phyloP scores from a whole-genome alignment of 2,113 vertebrate genomes.

The Ailurus styani region DNA sequence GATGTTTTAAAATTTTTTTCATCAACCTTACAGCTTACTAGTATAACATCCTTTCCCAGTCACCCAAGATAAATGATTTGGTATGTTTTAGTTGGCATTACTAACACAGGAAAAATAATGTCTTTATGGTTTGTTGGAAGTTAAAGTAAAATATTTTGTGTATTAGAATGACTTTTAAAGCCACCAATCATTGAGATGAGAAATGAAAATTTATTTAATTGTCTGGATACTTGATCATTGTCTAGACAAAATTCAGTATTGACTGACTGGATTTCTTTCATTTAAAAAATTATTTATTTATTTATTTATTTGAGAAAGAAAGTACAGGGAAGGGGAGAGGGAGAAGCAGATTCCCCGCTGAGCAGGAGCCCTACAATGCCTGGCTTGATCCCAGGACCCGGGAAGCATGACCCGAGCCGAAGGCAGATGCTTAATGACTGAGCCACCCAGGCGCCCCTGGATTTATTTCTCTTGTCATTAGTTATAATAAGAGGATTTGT shows the following conservation, averaged over 20 bases:
- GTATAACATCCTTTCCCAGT: not conserved
- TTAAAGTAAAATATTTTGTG: not conserved
- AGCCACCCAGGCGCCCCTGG: not conserved
- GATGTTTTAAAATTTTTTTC: not conserved
- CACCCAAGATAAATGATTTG: not conserved
- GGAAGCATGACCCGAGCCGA: not conserved
- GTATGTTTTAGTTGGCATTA: not conserved
- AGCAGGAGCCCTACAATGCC: not conserved
- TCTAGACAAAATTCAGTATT: not conserved
- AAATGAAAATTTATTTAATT: not conserved
- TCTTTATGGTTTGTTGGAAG: not conserved
- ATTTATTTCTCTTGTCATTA: not conserved
- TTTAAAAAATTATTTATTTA: not conserved
- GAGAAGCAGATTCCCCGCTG: not conserved
- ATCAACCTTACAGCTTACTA: not conserved
- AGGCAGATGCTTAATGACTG: not conserved
- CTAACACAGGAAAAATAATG: not conserved
- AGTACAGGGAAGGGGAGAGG: not conserved
- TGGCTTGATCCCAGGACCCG: not conserved
- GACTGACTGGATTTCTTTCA: not conserved
- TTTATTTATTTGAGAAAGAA: not conserved
- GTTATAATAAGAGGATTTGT: not conserved
- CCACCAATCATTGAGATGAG: not conserved
- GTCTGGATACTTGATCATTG: not conserved
- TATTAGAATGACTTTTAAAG: not conserved